Conservation (phyloP, 2,113 vertebrate species). For the Cyanoderma ruficeps region DNA sequence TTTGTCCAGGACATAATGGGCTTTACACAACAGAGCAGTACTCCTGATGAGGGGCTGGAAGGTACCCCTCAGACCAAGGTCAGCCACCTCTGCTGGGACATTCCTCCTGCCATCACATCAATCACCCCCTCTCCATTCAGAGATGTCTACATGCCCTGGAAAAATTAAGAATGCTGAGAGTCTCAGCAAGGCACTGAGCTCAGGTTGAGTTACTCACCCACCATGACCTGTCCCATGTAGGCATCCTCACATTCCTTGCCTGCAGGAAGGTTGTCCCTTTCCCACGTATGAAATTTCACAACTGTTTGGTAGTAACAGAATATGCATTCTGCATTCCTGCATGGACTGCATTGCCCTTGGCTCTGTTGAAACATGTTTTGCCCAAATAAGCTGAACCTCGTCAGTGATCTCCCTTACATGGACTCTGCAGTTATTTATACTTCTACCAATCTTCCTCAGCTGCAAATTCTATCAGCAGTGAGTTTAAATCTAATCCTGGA, state of each 20-base stretch:
- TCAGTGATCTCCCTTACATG: not conserved
- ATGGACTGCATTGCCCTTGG: not conserved
- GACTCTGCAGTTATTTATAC: slow-evolving; percentile 4
- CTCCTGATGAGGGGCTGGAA: not conserved
- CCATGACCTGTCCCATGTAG: not conserved
- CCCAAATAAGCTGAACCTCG: not conserved
- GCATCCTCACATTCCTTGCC: not conserved
- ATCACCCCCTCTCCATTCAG: not conserved
- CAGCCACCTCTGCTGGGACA: not conserved
- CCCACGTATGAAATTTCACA: not conserved
- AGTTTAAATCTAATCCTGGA: not conserved
- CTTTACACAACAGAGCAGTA: not conserved
- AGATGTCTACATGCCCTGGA: not conserved
- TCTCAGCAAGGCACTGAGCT: not conserved
- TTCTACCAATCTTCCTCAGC: slow-evolving; percentile 7
- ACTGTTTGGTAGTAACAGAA: not conserved
- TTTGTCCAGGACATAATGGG: not conserved
- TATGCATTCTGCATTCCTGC: not conserved
- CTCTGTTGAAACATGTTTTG: not conserved
- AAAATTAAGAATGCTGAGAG: not conserved
- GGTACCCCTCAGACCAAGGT: not conserved
- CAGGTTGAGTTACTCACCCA: not conserved
- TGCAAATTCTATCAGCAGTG: not conserved
- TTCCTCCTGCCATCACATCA: not conserved
- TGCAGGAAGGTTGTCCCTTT: not conserved